Conservation (phyloP, 30 jellyfish, hydroid and myxozoan species). For the Mastigias papua region DNA sequence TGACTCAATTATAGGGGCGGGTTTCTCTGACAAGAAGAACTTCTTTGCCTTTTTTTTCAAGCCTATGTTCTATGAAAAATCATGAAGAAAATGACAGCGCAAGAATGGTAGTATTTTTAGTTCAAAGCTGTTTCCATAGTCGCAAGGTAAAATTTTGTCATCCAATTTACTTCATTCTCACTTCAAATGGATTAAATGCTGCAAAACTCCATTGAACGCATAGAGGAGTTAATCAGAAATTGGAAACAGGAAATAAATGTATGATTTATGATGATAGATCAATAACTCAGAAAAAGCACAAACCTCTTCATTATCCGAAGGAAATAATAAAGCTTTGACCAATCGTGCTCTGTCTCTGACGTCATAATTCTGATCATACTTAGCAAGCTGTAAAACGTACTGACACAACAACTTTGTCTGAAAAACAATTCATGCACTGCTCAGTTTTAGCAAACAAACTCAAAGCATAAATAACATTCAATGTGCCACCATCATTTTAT, state of each 20-base stretch:
- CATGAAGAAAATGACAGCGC: background rate
- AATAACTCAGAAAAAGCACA: background rate
- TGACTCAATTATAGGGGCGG: constrained; percentile 96
- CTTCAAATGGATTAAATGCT: too few relatives aligned
- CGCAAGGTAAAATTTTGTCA: too few relatives aligned
- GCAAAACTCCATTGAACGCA: background rate
- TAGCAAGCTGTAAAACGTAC: constrained; percentile 92
- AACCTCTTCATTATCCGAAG: constrained; percentile 86
- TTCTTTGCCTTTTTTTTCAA: constrained; percentile 93
- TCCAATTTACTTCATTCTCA: too few relatives aligned
- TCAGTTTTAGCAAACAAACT: background rate
- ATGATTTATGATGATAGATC: background rate
- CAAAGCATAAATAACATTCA: background rate
- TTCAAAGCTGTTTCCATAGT: too few relatives aligned
- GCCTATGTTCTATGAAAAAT: constrained; percentile 30
- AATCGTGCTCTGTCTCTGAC: constrained; percentile 92
- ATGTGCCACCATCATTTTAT: too few relatives aligned
- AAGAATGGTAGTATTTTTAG: background rate
- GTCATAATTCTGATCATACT: constrained; percentile 92
- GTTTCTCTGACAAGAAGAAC: constrained; percentile 88
- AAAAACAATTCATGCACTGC: background rate
- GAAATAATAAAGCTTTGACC: constrained; percentile 73
- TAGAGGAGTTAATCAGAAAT: background rate
- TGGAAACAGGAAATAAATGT: background rate
- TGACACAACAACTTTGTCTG: constrained; percentile 87